phyloP scores from a whole-genome alignment of 2,888 invertebrate species.

The Athetis lepigone region DNA sequence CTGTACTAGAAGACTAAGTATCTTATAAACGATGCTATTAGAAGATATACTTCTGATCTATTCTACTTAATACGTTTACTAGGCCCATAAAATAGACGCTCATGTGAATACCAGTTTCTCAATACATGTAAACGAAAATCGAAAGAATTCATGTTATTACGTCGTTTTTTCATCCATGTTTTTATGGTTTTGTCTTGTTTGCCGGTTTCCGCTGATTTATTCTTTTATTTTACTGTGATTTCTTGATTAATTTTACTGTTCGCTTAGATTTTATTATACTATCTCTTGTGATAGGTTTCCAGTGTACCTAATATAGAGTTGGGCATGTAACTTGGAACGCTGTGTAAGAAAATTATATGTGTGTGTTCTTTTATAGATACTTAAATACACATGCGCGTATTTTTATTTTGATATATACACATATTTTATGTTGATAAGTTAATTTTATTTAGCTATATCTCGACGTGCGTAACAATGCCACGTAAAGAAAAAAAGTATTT shows the following conservation, averaged over 20 bases:
- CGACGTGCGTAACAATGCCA: too few relatives aligned
- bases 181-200: conserved; percentile 59
- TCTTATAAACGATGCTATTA: too few relatives aligned
- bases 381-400: conserved; percentile 1
- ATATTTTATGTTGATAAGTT: background rate
- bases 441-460: background rate
- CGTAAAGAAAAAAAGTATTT: too few relatives aligned
- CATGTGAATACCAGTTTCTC: conserved; percentile 64
- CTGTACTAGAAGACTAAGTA: too few relatives aligned
- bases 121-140: conserved; percentile 63
- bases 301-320: conserved; percentile 31
- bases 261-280: conserved; percentile 44
- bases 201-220: conserved; percentile 51
- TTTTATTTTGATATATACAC: conserved; percentile 15
- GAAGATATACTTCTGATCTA: conserved; percentile 19
- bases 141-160: conserved; percentile 57
- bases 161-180: conserved; percentile 54
- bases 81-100: conserved; percentile 54
- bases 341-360: background rate
- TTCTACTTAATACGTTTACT: conserved; percentile 6
- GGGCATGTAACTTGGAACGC: conserved; percentile 11
- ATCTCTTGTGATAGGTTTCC: conserved; percentile 35
- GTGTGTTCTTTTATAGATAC: conserved; percentile 5
- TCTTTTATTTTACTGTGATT: conserved; percentile 57
- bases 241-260: conserved; percentile 59